Percentiles rank a stretch among this genome's conserved stretches.
phyloP scores from a whole-genome alignment of 2,797 vertebrate species.

The Cichlasoma orientale region DNA sequence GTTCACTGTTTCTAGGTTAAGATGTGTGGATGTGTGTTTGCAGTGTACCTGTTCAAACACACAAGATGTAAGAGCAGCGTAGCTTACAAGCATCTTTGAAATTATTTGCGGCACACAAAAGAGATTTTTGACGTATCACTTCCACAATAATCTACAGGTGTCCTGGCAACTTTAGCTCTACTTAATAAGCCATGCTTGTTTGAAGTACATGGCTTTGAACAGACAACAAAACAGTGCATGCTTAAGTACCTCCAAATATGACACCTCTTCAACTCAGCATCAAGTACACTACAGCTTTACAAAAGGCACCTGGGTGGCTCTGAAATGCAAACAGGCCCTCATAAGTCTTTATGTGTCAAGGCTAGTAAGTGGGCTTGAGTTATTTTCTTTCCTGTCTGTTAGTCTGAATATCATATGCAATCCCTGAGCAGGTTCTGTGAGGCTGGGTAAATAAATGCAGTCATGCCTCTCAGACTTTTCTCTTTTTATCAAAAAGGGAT shows the following conservation, averaged over 20 bases:
- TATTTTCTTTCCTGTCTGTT: constrained; percentile 62
- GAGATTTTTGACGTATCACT: constrained; percentile 65
- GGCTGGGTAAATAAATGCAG: constrained; percentile 68
- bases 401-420: constrained; percentile 56
- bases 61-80: constrained; percentile 36
- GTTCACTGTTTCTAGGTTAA: constrained; percentile 39
- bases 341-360: constrained; percentile 68
- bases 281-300: constrained; percentile 75
- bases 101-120: constrained; percentile 67
- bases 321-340: constrained; percentile 78
- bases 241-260: constrained; percentile 77
- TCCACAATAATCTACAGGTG: constrained; percentile 74
- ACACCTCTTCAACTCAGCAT: constrained; percentile 77
- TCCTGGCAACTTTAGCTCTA: constrained; percentile 75
- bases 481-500: constrained; percentile 57
- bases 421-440: constrained; percentile 54
- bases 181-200: constrained; percentile 73
- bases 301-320: constrained; percentile 77
- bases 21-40: constrained; percentile 40
- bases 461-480: constrained; percentile 57
- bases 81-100: constrained; percentile 59
- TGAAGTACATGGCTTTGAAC: constrained; percentile 77
- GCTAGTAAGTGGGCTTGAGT: constrained; percentile 68
- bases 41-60: constrained; percentile 52
- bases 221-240: constrained; percentile 75